These are phyloP conservation scores for Trochalopteron elliotii DNA, from an alignment of 2,113 vertebrate genomes.

Conservation along the genomic window DNA sequence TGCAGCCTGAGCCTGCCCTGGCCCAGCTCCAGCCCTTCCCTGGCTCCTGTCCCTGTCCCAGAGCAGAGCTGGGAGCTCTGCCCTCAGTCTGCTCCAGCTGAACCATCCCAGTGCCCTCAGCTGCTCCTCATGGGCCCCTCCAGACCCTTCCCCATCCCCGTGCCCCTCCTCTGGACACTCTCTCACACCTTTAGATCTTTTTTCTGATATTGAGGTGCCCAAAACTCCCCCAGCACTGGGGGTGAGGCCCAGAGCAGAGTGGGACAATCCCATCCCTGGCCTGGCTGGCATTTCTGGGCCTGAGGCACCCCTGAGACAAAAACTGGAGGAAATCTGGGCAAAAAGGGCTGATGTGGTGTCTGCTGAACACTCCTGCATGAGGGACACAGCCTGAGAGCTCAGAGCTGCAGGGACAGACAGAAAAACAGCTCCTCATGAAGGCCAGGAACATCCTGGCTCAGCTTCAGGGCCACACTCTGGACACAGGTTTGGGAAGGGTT, in stretches of 20 bases:
- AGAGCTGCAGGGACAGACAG: neutral
- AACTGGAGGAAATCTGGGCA: neutral
- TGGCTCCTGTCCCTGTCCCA: neutral
- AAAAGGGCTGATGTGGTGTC: neutral
- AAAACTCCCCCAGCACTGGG: neutral
- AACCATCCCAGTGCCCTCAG: neutral
- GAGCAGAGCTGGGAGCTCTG: neutral
- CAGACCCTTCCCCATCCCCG: neutral
- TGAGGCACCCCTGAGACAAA: neutral
- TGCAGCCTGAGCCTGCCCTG: neutral
- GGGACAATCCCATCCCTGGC: neutral
- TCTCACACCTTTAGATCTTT: neutral
- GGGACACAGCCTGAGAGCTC: neutral
- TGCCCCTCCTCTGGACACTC: neutral
- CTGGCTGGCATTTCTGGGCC: rapidly evolving
- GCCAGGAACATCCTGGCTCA: rapidly evolving
- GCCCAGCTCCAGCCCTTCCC: neutral
- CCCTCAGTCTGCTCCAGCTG: neutral
- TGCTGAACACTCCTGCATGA: neutral
- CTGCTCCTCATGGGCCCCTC: neutral
- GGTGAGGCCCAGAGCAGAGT: neutral
- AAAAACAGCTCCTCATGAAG: neutral
- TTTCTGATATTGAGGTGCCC: too few species aligned
- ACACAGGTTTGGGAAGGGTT: rapidly evolving
- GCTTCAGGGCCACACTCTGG: neutral